Percentiles rank a stretch among this genome's conserved stretches.
Conservation (phyloP, 2,888 invertebrate genomes). For the Sympetrum striolatum region DNA sequence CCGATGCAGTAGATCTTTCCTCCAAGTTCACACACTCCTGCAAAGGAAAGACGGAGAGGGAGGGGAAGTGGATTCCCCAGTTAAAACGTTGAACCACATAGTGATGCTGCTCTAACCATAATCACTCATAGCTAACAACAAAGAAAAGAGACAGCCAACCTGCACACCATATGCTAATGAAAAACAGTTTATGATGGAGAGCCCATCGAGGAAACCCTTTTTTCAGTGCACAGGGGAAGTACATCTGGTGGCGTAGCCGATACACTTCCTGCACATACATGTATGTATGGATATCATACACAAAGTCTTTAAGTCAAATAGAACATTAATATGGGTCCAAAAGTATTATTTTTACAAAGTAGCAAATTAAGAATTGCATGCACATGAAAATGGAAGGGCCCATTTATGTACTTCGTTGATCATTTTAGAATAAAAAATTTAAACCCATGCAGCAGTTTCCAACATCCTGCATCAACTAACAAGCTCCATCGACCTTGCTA, state of each 20-base stretch:
- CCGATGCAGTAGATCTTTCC: slow-evolving; percentile 77
- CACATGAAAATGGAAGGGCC: slow-evolving; percentile 29
- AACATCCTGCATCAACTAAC: slow-evolving; percentile 35
- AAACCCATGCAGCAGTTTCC: slow-evolving; percentile 44
- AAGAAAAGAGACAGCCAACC: slow-evolving; percentile 25
- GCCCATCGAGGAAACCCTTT: background rate
- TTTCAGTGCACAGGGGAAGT: background rate
- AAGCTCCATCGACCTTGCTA: slow-evolving; percentile 41
- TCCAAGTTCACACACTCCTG: slow-evolving; percentile 70
- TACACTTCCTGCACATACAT: background rate
- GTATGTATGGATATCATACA: background rate
- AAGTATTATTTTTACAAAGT: slow-evolving; percentile 1
- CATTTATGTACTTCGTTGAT: slow-evolving; percentile 2
- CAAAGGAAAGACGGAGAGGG: slow-evolving; percentile 47
- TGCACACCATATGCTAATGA: slow-evolving; percentile 37
- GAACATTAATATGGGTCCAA: background rate
- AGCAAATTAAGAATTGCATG: slow-evolving; percentile 3
- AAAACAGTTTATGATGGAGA: slow-evolving; percentile 15
- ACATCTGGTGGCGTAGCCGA: background rate
- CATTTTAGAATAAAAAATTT: background rate
- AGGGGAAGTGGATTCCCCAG: background rate
- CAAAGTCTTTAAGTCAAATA: background rate
- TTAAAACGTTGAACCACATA: background rate
- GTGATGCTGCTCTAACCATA: background rate
- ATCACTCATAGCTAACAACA: background rate